Base-by-base conservation (phyloP, 2,888 invertebrate genomes). In the Dorcus parallelipipedus region DNA sequence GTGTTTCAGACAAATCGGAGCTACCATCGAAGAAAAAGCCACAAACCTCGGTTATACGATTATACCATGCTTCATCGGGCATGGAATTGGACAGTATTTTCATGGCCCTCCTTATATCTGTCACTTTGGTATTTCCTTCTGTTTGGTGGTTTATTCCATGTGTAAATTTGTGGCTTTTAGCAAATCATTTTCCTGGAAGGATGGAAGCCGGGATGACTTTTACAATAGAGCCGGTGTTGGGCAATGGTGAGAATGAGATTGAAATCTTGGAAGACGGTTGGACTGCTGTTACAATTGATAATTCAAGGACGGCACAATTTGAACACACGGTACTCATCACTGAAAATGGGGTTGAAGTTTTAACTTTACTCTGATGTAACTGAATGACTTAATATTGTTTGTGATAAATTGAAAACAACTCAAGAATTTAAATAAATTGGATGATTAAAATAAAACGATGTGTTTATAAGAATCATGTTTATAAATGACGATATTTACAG, bases 201-300 rank as follows among this genome's bases (percentile, higher is more conserved):
- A 95, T 96, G 95, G 73, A 83, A 66, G 78, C 89, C 3, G 95
- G 95, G n/a, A 95, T 95, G 92, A 91, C 92, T 0, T 97, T 97
- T 72, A 97, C 97, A 0, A 91, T 97, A 69, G 97, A 97, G 73
- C 97, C 97, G 8, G 87, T 91, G 7, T 72, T 97, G 10, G 86
- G 89, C 1, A 89, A 93, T 66, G 95, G 95, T 0, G 79, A 78
- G 1, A 81, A 82, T 43, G 80, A 87, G 55, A 81, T 91, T 2
- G 81, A 84, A 23, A 81, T 93, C 59, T 81, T 92, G 10, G 87
- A 90, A 52, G 97, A 99, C 75, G 89, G 90, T 0, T 99, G 98
- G 97, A 97, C 98, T 0, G 91, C 92, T 0, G 83, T 93, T 0
- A 95, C 93, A 0, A 77, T 82, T 20, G 97, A 97, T 72, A 82